Conservation (phyloP, 2,113 vertebrate genomes). For the Antechinus flavipes region DNA sequence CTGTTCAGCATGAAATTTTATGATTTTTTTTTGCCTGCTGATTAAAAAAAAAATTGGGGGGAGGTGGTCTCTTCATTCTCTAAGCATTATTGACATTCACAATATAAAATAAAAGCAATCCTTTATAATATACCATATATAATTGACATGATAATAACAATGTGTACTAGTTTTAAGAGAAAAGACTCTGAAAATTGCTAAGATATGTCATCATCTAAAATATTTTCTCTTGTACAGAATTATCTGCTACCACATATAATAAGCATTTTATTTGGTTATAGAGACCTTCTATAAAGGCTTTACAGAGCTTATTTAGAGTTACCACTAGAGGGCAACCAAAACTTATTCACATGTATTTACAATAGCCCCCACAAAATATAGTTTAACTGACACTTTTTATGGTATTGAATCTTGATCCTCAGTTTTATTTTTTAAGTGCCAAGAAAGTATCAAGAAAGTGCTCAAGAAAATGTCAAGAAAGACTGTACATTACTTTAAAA, state of each 20-base stretch:
- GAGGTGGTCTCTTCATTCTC: background rate
- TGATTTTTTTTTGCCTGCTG: background rate
- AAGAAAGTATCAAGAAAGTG: background rate
- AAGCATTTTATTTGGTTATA: background rate
- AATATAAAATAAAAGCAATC: background rate
- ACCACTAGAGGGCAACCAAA: slow-evolving; percentile 61
- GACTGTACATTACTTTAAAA: background rate
- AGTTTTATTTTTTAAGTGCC: background rate
- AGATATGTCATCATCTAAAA: background rate
- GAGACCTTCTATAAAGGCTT: background rate
- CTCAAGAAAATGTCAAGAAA: background rate
- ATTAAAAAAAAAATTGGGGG: background rate
- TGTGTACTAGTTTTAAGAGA: background rate
- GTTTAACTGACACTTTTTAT: background rate
- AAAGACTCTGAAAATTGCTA: background rate
- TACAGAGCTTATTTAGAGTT: background rate
- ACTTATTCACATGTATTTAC: background rate
- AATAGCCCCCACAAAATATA: background rate
- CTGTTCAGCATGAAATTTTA: background rate
- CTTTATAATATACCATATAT: background rate
- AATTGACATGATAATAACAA: background rate
- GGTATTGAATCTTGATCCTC: background rate
- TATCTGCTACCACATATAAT: background rate
- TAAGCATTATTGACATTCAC: background rate
- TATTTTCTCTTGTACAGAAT: background rate